Conservation (phyloP, 2,797 vertebrate genomes). For the Saxicola maurus region DNA sequence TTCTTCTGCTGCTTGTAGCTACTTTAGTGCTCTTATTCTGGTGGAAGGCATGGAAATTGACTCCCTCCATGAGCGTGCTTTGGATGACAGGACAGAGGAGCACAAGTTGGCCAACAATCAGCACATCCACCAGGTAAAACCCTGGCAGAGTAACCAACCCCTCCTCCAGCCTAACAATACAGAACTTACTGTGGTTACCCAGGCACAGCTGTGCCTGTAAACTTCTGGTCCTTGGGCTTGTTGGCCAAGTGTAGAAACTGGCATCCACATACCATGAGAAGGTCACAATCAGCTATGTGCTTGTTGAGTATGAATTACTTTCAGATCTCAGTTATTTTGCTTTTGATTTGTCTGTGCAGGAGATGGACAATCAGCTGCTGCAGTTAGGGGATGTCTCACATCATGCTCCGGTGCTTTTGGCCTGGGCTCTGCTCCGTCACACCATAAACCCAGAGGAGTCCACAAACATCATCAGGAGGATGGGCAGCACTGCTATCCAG, state of each 20-base stretch:
- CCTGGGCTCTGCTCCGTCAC: conserved; percentile 94
- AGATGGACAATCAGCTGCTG: conserved; percentile 89
- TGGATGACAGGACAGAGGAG: conserved; percentile 89
- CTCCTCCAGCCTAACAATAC: neutral
- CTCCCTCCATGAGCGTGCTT: conserved; percentile 89
- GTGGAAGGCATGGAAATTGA: conserved; percentile 97
- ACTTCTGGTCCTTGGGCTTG: neutral
- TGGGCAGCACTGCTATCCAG: conserved; percentile 89
- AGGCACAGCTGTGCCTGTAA: neutral
- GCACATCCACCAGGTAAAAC: conserved; percentile 82
- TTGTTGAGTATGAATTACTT: neutral
- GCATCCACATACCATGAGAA: neutral
- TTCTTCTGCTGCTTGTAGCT: conserved; percentile 69
- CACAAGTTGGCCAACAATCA: conserved; percentile 85
- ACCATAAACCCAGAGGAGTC: conserved; percentile 86
- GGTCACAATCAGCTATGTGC: neutral
- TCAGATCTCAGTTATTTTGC: neutral
- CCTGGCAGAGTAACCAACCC: neutral
- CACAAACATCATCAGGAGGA: conserved; percentile 78
- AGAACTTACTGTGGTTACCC: neutral
- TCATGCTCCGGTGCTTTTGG: conserved; percentile 88
- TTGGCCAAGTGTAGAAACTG: neutral
- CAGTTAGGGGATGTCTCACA: conserved; percentile 90
- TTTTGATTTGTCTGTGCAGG: conserved; percentile 69
- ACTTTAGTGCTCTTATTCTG: conserved; percentile 91